Conservation (phyloP, 35 echinoderm and acorn worm species). For the Chiridota heheva region DNA sequence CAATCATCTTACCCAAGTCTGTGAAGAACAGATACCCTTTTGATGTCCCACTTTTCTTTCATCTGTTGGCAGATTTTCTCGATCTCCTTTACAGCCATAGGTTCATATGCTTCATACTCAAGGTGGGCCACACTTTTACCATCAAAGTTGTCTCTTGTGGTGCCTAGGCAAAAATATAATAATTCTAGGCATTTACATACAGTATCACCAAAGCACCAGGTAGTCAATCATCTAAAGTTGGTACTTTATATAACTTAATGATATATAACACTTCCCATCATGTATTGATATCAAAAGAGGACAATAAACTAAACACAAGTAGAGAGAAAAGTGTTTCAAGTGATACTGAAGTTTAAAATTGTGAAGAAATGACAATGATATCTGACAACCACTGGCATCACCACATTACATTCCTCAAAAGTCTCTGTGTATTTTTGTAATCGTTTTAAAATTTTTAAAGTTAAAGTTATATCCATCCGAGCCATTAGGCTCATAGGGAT, state of each 20-base stretch:
- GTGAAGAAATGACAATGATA: too few species aligned
- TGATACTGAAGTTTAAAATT: too few species aligned
- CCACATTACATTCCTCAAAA: too few species aligned
- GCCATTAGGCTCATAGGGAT: too few species aligned
- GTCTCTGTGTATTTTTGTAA: too few species aligned
- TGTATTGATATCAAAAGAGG: too few species aligned
- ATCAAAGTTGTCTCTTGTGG: slow-evolving; percentile 88
- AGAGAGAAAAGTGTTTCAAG: too few species aligned
- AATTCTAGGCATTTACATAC: background rate
- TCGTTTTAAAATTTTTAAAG: too few species aligned
- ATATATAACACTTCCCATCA: too few species aligned
- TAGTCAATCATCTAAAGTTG: background rate
- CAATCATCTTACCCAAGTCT: slow-evolving; percentile 94
- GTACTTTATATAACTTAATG: background rate
- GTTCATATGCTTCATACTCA: slow-evolving; percentile 81
- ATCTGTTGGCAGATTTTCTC: slow-evolving; percentile 60
- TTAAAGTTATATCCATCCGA: too few species aligned
- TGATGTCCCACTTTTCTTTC: slow-evolving; percentile 66
- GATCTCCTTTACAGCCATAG: slow-evolving; percentile 86
- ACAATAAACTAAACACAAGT: too few species aligned
- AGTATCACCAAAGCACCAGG: background rate
- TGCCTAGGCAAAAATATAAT: slow-evolving; percentile 39
- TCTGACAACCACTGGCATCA: too few species aligned
- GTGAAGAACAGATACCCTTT: slow-evolving; percentile 73
- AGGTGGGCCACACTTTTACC: slow-evolving; percentile 70